phyloP scores from a whole-genome alignment of 2,113 vertebrate genomes.

The Noctilio leporinus region DNA sequence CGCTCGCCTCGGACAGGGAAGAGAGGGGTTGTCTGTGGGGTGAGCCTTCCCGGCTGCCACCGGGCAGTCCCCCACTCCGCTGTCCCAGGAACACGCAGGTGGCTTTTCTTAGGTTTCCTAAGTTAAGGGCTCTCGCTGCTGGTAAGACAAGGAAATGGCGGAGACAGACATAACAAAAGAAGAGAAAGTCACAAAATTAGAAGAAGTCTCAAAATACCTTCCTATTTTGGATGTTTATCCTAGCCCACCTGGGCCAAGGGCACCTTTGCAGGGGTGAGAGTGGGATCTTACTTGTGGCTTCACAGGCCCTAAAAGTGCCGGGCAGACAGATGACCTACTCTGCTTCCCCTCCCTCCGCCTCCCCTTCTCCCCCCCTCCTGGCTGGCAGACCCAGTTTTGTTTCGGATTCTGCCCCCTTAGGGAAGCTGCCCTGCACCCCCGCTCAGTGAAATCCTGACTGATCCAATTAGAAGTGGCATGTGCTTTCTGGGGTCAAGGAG shows the following conservation, averaged over 20 bases:
- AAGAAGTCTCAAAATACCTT: constrained; percentile 41
- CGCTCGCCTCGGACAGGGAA: neutral
- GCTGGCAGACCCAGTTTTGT: neutral
- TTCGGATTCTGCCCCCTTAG: neutral
- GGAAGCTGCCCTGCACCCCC: neutral
- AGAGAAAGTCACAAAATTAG: constrained; percentile 44
- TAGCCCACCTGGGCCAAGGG: neutral
- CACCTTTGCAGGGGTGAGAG: neutral
- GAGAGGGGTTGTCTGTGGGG: neutral
- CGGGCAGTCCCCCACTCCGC: rapidly evolving
- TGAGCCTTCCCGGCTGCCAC: neutral
- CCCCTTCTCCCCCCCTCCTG: neutral
- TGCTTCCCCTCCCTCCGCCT: neutral
- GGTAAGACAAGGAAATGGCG: constrained; percentile 54
- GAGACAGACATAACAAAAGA: constrained; percentile 67
- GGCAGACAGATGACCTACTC: neutral
- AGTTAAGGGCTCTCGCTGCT: constrained; percentile 33
- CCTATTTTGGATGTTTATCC: neutral
- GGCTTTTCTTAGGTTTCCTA: constrained; percentile 30
- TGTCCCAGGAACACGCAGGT: neutral
- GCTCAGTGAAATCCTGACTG: neutral
- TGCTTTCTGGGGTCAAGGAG: neutral
- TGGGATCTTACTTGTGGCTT: neutral
- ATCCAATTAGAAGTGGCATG: neutral
- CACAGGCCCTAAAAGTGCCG: neutral